These are phyloP conservation scores for Sternotherus odoratus DNA, from an alignment of 2,797 vertebrate genomes.

Conservation along the genomic window DNA sequence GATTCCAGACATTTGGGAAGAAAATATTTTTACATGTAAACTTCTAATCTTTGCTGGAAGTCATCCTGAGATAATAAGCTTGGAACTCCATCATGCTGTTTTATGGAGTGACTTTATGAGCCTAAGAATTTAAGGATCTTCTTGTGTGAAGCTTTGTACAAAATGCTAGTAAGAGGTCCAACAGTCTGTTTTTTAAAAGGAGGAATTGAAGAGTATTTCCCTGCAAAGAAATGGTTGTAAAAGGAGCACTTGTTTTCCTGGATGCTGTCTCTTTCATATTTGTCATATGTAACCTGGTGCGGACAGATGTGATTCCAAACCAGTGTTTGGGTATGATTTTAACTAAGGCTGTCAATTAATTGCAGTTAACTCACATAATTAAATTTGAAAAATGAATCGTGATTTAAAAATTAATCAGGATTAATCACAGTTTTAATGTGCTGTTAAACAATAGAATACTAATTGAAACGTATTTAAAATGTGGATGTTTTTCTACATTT, in stretches of 20 bases:
- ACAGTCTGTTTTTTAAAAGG: conserved; percentile 62
- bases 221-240: conserved; percentile 62
- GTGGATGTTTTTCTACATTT: too few relatives aligned
- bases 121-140: conserved; percentile 23
- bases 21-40: conserved; percentile 29
- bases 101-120: conserved; percentile 25
- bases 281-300: conserved; percentile 57
- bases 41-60: conserved; percentile 32
- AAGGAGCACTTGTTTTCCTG: conserved; percentile 74
- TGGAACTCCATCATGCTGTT: background rate
- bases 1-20: conserved; percentile 13
- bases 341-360: background rate
- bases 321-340: conserved; percentile 65
- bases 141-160: conserved; percentile 41
- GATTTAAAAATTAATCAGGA: too few relatives aligned
- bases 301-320: conserved; percentile 64
- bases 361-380: too few relatives aligned
- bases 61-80: conserved; percentile 49
- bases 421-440: too few relatives aligned
- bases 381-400: too few relatives aligned
- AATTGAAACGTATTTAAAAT: too few relatives aligned
- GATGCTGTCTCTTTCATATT: conserved; percentile 69
- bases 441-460: too few relatives aligned
- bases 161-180: conserved; percentile 57
- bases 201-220: conserved; percentile 70